Evolutionary conservation across 2,797 vertebrate genomes (phyloP).

Genomic region (Buphagus erythrorhynchus): DNA sequence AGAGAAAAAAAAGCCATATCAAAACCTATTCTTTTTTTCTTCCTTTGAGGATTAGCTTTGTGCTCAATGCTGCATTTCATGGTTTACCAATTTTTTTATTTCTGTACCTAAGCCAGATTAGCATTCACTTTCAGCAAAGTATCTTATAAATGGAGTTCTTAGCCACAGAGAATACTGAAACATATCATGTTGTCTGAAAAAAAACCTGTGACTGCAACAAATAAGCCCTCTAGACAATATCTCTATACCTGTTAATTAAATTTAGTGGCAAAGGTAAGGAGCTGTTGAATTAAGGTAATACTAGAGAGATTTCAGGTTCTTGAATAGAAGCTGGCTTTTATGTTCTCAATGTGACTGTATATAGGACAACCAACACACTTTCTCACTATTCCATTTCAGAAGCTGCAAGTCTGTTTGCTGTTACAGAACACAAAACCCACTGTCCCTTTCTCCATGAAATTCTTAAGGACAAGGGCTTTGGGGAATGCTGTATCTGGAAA

Average conservation of each 20-base stretch:
- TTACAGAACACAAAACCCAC: not conserved
- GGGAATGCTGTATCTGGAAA: rapidly evolving
- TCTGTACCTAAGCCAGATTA: slow-evolving; percentile 23
- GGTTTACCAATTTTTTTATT: slow-evolving; percentile 34
- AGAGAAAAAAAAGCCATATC: not conserved
- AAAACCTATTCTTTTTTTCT: not conserved
- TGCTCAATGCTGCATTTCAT: not conserved
- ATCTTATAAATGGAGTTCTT: not conserved
- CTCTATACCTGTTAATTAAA: not conserved
- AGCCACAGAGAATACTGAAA: not conserved
- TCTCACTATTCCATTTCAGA: not conserved
- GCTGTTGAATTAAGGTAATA: not conserved
- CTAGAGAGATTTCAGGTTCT: not conserved
- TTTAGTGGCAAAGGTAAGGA: not conserved
- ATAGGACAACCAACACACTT: not conserved
- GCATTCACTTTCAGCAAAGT: not conserved
- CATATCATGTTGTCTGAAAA: not conserved
- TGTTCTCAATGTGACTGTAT: not conserved
- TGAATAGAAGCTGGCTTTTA: not conserved
- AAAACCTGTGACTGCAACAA: not conserved
- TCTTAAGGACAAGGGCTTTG: not conserved
- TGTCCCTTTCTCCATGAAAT: rapidly evolving
- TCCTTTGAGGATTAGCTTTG: slow-evolving; percentile 42
- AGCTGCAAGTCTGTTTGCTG: not conserved
- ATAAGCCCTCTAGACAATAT: not conserved